Evolutionary conservation across 1,140 invertebrate genomes (phyloP).

Genomic region (Panonychus citri): DNA sequence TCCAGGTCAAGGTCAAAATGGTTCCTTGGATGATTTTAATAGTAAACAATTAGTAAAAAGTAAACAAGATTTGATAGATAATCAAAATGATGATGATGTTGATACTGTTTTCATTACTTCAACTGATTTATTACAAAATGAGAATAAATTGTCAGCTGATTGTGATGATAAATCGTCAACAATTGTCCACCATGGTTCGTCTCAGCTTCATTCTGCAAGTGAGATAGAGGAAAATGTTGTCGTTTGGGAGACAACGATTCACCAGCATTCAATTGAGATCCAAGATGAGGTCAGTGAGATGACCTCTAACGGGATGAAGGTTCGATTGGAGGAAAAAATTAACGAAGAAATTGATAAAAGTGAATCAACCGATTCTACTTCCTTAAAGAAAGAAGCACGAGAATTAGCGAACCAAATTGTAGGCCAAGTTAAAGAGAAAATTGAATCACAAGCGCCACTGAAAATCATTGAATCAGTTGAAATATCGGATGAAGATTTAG

Average conservation of each 20-base stretch:
- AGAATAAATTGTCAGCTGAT: too few relatives aligned
- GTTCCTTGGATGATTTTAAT: too few relatives aligned
- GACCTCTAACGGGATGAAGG: background rate
- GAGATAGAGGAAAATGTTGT: background rate
- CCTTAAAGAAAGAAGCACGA: conserved; percentile 18
- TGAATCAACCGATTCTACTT: background rate
- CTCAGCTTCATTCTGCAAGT: background rate
- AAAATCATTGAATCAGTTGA: conserved; percentile 3
- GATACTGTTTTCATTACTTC: too few relatives aligned
- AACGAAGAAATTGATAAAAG: background rate
- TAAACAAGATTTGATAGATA: too few relatives aligned
- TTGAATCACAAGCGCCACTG: conserved; percentile 18
- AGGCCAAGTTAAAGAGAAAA: conserved; percentile 29
- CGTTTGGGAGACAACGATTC: background rate
- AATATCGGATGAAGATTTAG: conserved; percentile 16
- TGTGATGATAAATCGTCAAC: too few relatives aligned
- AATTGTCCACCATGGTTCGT: too few relatives aligned
- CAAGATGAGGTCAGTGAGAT: background rate
- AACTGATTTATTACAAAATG: too few relatives aligned
- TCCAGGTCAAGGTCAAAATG: too few relatives aligned
- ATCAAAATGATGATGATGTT: too few relatives aligned
- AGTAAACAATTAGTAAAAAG: too few relatives aligned
- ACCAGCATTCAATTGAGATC: too few relatives aligned
- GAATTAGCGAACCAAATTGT: conserved; percentile 28
- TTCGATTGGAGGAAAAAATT: background rate